Conservation (phyloP, 2,113 vertebrate genomes). For the Physeter macrocephalus region DNA sequence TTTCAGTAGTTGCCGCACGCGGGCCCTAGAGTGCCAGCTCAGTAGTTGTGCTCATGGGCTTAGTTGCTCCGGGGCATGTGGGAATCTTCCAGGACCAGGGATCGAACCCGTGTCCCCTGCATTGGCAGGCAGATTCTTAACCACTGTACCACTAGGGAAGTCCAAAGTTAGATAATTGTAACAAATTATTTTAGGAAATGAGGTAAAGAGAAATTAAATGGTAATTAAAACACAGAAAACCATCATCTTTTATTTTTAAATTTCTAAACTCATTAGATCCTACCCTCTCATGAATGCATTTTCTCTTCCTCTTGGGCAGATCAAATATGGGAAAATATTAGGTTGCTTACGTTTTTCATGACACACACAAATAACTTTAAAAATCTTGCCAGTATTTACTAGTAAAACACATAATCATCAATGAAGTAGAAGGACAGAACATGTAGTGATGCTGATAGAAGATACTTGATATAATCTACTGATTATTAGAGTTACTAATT, state of each 20-base stretch:
- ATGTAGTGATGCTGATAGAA: neutral
- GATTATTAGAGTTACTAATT: neutral
- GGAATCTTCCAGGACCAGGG: too few species aligned
- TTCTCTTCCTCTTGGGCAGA: neutral
- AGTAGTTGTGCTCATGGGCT: too few species aligned
- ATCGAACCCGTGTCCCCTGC: too few species aligned
- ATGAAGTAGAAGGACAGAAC: neutral
- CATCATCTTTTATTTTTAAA: slow-evolving; percentile 18
- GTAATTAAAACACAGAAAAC: neutral
- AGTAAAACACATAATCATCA: neutral
- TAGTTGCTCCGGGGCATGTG: too few species aligned
- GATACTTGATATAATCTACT: neutral
- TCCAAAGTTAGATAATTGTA: neutral
- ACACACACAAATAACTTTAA: neutral
- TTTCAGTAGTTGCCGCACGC: too few species aligned
- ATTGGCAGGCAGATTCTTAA: too few species aligned
- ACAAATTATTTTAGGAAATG: slow-evolving; percentile 8
- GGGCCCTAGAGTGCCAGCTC: too few species aligned
- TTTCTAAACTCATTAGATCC: neutral
- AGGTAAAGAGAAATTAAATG: neutral
- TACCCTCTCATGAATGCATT: neutral
- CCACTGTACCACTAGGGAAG: too few species aligned
- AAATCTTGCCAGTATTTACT: neutral
- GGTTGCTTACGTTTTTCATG: neutral
- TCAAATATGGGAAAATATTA: neutral